phyloP scores from a whole-genome alignment of 2,797 vertebrate genomes.

The Lacerta agilis region DNA sequence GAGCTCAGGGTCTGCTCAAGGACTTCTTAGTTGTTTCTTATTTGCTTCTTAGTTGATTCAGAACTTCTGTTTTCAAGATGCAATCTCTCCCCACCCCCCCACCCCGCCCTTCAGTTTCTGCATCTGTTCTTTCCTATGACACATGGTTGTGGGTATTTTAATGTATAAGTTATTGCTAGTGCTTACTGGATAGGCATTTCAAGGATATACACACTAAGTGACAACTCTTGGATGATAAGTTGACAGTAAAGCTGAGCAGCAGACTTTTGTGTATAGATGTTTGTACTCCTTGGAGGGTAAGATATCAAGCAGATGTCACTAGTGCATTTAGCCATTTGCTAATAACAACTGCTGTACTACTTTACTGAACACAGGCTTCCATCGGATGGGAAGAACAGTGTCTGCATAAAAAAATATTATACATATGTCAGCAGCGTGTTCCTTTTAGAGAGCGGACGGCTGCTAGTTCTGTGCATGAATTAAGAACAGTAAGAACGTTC shows the following conservation, averaged over 20 bases:
- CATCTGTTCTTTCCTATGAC: neutral
- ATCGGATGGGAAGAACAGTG: neutral
- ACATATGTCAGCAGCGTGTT: neutral
- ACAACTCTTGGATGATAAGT: conserved; percentile 35
- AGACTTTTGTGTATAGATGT: conserved; percentile 3
- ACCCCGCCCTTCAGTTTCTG: neutral
- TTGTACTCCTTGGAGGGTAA: conserved; percentile 9
- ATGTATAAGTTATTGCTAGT: neutral
- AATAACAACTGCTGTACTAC: neutral
- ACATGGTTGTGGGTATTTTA: conserved; percentile 12
- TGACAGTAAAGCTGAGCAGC: conserved; percentile 48
- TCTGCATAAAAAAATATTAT: neutral
- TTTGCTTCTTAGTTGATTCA: neutral
- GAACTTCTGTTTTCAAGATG: neutral
- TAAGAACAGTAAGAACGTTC: too few relatives aligned
- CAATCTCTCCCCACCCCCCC: neutral
- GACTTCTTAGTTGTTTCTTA: neutral
- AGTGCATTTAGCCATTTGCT: conserved; percentile 24
- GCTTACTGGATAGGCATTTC: neutral
- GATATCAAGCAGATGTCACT: conserved; percentile 19
- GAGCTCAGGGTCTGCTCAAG: neutral
- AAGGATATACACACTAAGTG: neutral
- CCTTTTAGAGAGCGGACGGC: neutral
- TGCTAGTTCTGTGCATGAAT: neutral
- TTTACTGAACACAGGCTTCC: conserved; percentile 10